Conservation (phyloP, 2,888 invertebrate species). For the Spodoptera littoralis region DNA sequence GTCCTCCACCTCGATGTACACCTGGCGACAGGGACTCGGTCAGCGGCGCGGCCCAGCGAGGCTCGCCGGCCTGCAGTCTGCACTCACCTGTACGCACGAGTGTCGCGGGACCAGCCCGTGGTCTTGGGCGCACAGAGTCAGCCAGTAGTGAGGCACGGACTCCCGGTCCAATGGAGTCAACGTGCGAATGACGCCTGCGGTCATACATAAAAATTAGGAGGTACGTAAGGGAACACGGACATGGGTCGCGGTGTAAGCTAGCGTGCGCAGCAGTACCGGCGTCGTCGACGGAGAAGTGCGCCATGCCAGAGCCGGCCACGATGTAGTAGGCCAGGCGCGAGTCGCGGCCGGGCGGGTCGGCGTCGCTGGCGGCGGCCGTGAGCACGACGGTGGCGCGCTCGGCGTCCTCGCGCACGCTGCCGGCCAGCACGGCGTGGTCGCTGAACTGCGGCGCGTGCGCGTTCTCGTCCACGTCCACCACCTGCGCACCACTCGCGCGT, state of each 20-base stretch:
- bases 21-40: slow-evolving; percentile 58
- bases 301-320: slow-evolving; percentile 96
- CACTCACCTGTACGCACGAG: slow-evolving; percentile 93
- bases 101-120: slow-evolving; percentile 95
- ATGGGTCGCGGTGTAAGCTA: too few species aligned
- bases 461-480: slow-evolving; percentile 98
- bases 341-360: slow-evolving; percentile 94
- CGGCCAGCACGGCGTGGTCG: slow-evolving; percentile 92
- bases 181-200: slow-evolving; percentile 93
- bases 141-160: slow-evolving; percentile 96
- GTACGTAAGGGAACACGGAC: too few species aligned
- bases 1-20: slow-evolving; percentile 92
- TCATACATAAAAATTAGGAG: neutral
- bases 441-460: slow-evolving; percentile 94
- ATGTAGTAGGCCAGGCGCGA: slow-evolving; percentile 95
- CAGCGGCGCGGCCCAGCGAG: neutral
- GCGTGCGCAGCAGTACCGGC: slow-evolving; percentile 89
- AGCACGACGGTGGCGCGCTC: slow-evolving; percentile 93
- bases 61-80: neutral
- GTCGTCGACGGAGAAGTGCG: slow-evolving; percentile 96
- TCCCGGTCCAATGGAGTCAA: slow-evolving; percentile 96
- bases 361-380: slow-evolving; percentile 93
- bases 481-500: slow-evolving; percentile 55
- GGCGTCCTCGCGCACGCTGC: slow-evolving; percentile 94
- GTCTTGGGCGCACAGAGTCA: slow-evolving; percentile 97